Evolutionary conservation across 2,888 invertebrate species (phyloP).

Genomic region (Macrophya alboannulata): DNA sequence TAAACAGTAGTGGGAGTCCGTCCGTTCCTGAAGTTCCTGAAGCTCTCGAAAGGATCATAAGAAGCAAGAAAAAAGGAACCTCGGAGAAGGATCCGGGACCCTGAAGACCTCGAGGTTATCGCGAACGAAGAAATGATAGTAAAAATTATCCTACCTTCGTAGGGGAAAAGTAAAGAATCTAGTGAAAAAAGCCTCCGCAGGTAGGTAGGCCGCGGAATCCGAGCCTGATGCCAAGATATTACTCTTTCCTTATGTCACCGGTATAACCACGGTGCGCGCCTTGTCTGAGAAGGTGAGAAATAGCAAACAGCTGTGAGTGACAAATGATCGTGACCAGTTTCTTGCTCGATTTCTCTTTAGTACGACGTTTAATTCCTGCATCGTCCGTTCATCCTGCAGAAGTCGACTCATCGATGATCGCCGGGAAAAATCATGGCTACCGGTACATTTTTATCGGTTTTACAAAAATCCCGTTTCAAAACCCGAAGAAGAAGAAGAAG

Average conservation of each 20-base stretch:
- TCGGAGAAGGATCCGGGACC: too few relatives aligned
- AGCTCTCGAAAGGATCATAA: background rate
- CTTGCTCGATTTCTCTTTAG: slow-evolving; percentile 38
- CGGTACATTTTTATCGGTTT: too few relatives aligned
- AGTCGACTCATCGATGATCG: background rate
- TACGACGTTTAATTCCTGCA: background rate
- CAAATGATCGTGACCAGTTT: slow-evolving; percentile 46
- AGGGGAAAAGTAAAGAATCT: background rate
- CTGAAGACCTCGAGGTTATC: too few relatives aligned
- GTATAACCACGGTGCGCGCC: too few relatives aligned
- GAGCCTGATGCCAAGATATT: background rate
- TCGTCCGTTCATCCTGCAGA: background rate
- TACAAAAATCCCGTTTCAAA: too few relatives aligned
- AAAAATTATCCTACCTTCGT: too few relatives aligned
- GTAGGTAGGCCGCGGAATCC: background rate
- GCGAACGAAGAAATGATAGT: too few relatives aligned
- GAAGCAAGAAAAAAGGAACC: too few relatives aligned
- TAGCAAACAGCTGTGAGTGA: slow-evolving; percentile 42
- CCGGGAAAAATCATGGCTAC: background rate
- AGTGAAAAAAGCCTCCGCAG: slow-evolving; percentile 13
- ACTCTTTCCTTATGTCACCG: background rate
- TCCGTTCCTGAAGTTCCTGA: background rate
- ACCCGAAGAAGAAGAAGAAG: too few relatives aligned
- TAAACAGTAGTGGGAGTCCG: background rate
- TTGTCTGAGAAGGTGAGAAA: slow-evolving; percentile 35